These are phyloP conservation scores for Aix galericulata DNA, from an alignment of 2,113 vertebrate genomes.

Conservation along the genomic window DNA sequence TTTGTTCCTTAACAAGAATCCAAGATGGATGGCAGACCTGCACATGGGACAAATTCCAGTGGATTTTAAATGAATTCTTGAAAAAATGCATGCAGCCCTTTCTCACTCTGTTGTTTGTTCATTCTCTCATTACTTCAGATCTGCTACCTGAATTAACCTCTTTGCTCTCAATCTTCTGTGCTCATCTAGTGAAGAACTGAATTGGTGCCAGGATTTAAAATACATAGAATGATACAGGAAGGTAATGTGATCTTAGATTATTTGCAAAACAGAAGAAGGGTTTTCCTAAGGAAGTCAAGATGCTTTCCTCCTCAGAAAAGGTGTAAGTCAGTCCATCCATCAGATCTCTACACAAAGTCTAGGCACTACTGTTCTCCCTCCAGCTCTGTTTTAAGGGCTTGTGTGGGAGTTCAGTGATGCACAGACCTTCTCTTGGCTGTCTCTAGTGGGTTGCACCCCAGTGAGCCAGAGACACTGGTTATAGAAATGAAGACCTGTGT, in stretches of 20 bases:
- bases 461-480: not conserved
- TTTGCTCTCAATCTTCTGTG: not conserved
- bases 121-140: not conserved
- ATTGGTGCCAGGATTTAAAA: not conserved
- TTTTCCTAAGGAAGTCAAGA: not conserved
- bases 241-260: not conserved
- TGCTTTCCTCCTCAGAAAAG: not conserved
- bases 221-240: not conserved
- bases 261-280: not conserved
- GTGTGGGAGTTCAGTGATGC: not conserved
- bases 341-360: not conserved
- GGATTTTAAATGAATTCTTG: conserved; percentile 2
- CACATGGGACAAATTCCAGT: not conserved
- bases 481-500: not conserved
- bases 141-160: not conserved
- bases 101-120: not conserved
- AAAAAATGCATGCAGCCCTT: not conserved
- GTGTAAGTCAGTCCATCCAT: not conserved
- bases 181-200: not conserved
- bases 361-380: not conserved
- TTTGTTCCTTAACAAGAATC: conserved; percentile 2
- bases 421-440: not conserved
- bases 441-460: not conserved
- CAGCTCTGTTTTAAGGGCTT: not conserved
- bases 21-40: not conserved